Evolutionary conservation across 2,113 vertebrate species (phyloP).

Genomic region (Hepsetus odoe): DNA sequence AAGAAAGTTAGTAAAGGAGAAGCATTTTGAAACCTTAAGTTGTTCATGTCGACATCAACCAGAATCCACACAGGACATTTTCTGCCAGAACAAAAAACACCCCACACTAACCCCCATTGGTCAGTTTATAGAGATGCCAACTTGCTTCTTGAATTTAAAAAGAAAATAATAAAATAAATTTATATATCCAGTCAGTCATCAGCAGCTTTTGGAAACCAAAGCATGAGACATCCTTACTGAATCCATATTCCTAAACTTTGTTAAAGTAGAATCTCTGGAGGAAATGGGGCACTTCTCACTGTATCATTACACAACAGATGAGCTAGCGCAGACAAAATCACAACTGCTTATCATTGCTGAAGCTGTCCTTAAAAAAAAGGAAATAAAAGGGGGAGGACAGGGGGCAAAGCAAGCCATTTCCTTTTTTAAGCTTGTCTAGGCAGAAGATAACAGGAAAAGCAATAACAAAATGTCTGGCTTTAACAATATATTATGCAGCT

Average conservation of each 20-base stretch:
- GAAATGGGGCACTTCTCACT: slow-evolving; percentile 6
- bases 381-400: slow-evolving; percentile 1
- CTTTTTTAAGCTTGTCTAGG: slow-evolving; percentile 69
- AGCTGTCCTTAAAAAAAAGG: slow-evolving; percentile 58
- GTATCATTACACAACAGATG: slow-evolving; percentile 33
- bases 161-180: too few species aligned
- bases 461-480: slow-evolving; percentile 68
- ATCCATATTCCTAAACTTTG: not conserved
- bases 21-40: not conserved
- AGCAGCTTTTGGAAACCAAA: too few species aligned
- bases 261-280: not conserved
- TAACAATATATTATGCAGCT: slow-evolving; percentile 49
- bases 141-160: too few species aligned
- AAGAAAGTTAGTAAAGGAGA: slow-evolving; percentile 21
- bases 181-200: too few species aligned
- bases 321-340: not conserved
- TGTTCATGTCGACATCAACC: not conserved
- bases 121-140: too few species aligned
- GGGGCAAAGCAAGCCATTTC: slow-evolving; percentile 60
- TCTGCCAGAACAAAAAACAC: too few species aligned
- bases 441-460: slow-evolving; percentile 69
- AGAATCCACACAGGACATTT: not conserved
- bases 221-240: not conserved
- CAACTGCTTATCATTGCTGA: slow-evolving; percentile 12
- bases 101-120: too few species aligned